Evolutionary conservation across 2,888 invertebrate genomes (phyloP).

Genomic region (Brenthis ino): DNA sequence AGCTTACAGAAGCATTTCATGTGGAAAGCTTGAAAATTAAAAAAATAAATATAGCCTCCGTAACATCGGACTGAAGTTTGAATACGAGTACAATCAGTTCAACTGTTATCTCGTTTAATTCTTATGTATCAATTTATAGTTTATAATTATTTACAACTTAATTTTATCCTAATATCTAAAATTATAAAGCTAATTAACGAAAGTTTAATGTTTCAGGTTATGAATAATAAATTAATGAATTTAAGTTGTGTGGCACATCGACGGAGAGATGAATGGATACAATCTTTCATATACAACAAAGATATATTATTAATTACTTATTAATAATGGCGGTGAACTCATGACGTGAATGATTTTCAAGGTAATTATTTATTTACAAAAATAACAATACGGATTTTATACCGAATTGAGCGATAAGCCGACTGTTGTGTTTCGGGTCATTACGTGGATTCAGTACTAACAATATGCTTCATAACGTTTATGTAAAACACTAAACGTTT

Average conservation of each 20-base stretch:
- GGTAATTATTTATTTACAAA: constrained; percentile 72
- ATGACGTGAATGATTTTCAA: constrained; percentile 48
- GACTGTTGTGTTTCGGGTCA: constrained; percentile 64
- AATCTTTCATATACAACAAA: constrained; percentile 43
- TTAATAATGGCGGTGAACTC: constrained; percentile 45
- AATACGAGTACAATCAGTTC: constrained; percentile 4
- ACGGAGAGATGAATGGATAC: constrained; percentile 39
- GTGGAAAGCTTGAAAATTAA: background rate
- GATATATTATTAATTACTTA: constrained; percentile 23
- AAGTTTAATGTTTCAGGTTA: constrained; percentile 65
- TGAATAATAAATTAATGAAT: constrained; percentile 81
- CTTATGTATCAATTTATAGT: constrained; percentile 42
- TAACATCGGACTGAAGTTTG: constrained; percentile 11
- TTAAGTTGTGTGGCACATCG: constrained; percentile 71
- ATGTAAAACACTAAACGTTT: constrained; percentile 1
- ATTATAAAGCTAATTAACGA: constrained; percentile 75
- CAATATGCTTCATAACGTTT: constrained; percentile 1
- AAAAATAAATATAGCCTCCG: constrained; percentile 13
- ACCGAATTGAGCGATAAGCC: constrained; percentile 59
- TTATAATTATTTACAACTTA: constrained; percentile 77
- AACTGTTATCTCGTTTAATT: constrained; percentile 32
- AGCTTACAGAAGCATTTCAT: background rate
- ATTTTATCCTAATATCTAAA: constrained; percentile 65
- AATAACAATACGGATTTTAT: constrained; percentile 47
- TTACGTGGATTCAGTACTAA: constrained; percentile 61